Percentiles rank a stretch among this genome's conserved stretches.
Evolutionary conservation across 53 echinoderm and acorn worm genomes (phyloP).

Genomic region (Crossaster papposus): DNA sequence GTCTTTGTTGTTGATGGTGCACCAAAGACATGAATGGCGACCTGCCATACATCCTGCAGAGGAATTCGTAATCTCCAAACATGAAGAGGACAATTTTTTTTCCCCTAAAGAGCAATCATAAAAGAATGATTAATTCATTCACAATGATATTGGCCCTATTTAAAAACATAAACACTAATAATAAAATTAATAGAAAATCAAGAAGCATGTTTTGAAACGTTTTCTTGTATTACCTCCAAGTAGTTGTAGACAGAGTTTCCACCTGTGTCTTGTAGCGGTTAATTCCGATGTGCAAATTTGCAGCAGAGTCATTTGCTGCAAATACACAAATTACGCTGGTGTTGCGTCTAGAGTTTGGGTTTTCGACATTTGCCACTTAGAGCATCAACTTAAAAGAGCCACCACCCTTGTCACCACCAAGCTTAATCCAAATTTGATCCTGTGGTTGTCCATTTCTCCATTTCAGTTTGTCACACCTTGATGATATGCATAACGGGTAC

Average conservation of each 20-base stretch:
- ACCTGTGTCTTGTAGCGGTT: background rate
- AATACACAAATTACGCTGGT: constrained; percentile 25
- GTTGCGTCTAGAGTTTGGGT: constrained; percentile 50
- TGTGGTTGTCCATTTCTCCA: constrained; percentile 10
- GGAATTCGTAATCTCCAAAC: too few species aligned
- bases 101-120: too few species aligned
- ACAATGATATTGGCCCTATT: too few species aligned
- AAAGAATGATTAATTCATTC: too few species aligned
- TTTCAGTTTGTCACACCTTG: constrained; percentile 26
- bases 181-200: too few species aligned
- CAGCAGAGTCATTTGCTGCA: constrained; percentile 20
- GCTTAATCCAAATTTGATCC: constrained; percentile 58
- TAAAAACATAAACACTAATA: too few species aligned
- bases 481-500: background rate
- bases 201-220: background rate
- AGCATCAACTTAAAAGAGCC: constrained; percentile 47
- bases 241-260: background rate
- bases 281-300: constrained; percentile 17
- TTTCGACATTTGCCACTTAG: constrained; percentile 11
- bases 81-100: too few species aligned
- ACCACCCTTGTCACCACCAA: too few species aligned
- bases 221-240: too few species aligned
- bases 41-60: too few species aligned
- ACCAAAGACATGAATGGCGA: too few species aligned
- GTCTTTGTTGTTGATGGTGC: too few species aligned